Evolutionary conservation across 2,113 vertebrate genomes (phyloP).

Genomic region (Paraplagusia blochii): DNA sequence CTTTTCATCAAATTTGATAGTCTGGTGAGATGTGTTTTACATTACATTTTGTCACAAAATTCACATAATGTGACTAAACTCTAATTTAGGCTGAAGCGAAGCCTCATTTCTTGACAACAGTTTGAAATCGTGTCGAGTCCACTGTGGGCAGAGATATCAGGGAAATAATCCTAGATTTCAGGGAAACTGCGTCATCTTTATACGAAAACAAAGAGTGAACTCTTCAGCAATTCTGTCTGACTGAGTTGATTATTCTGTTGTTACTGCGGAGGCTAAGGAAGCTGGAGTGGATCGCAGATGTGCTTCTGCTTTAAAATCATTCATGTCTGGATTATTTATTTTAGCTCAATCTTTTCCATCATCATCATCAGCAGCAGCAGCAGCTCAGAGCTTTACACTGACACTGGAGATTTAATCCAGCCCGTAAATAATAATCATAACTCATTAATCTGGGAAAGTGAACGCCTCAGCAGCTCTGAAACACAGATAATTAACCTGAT

Average conservation of each 20-base stretch:
- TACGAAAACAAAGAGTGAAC: background rate
- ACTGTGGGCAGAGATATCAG: background rate
- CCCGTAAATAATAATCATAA: constrained; percentile 67
- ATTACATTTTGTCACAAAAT: no score
- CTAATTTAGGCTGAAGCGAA: no score
- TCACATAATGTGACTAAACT: no score
- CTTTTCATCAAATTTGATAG: no score
- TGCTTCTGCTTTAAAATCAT: background rate
- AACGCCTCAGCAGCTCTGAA: constrained; percentile 66
- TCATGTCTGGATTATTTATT: constrained; percentile 25
- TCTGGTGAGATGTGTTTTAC: no score
- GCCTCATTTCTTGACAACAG: no score
- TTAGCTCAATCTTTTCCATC: constrained; percentile 24
- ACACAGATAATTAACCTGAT: constrained; percentile 73
- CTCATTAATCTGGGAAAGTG: constrained; percentile 68
- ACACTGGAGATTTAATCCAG: constrained; percentile 36
- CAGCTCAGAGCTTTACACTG: constrained; percentile 30
- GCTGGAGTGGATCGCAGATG: background rate
- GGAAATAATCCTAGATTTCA: background rate
- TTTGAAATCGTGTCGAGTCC: no score
- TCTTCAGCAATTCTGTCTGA: background rate
- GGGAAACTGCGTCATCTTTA: background rate
- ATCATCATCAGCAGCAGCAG: constrained; percentile 10
- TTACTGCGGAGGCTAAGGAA: background rate
- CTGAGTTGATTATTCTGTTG: background rate